These are phyloP conservation scores for Hirtodrosophila trivittata DNA, from an alignment of 2,888 invertebrate species.

Conservation along the genomic window DNA sequence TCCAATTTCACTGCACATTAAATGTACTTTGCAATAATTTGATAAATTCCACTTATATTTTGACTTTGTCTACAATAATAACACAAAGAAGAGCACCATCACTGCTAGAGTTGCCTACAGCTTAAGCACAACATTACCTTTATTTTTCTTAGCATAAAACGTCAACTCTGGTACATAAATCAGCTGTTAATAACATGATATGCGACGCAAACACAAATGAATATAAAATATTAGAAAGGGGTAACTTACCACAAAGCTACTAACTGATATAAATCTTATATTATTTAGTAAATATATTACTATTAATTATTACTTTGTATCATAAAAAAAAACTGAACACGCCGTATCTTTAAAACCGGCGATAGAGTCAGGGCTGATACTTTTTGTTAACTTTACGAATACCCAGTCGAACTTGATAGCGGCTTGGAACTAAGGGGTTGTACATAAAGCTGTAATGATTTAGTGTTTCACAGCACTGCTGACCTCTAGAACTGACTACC, in stretches of 20 bases:
- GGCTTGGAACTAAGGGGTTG: too few relatives aligned
- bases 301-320: too few relatives aligned
- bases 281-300: too few relatives aligned
- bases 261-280: background rate
- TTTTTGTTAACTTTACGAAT: too few relatives aligned
- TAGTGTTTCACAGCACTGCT: too few relatives aligned
- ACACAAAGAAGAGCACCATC: slow-evolving; percentile 66
- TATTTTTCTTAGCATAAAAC: slow-evolving; percentile 1
- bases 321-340: too few relatives aligned
- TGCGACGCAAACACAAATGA: slow-evolving; percentile 10
- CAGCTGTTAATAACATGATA: slow-evolving; percentile 44
- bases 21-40: slow-evolving; percentile 5
- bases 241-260: background rate
- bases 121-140: background rate
- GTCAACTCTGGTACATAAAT: slow-evolving; percentile 31
- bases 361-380: background rate
- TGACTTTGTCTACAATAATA: slow-evolving; percentile 57
- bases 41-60: slow-evolving; percentile 41
- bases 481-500: too few relatives aligned
- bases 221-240: background rate
- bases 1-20: slow-evolving; percentile 1
- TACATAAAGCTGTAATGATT: too few relatives aligned
- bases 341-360: too few relatives aligned
- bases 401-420: too few relatives aligned
- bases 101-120: slow-evolving; percentile 44